Base-by-base conservation (phyloP, 1,140 invertebrate genomes). In the Micrasema longulum region DNA sequence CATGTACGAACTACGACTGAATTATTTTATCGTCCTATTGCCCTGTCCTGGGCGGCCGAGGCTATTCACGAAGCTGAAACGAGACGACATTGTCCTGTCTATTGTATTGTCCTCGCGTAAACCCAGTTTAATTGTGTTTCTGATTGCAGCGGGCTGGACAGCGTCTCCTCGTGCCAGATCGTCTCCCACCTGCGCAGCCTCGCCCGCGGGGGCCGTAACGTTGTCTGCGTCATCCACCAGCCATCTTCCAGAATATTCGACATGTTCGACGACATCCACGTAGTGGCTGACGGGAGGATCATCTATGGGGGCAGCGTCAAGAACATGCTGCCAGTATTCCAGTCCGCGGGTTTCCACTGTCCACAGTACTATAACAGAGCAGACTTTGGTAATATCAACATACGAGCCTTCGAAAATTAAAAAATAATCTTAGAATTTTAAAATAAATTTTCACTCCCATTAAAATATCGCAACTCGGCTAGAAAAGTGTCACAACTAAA, bases 191-290 rank as follows among this genome's bases (percentile, higher is more conserved):
- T 93, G 9, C 89, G 90, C 70, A 83, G 84, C 6, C 85, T 96
- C 47, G 91, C 94, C 0, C 81, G 83, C 41, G 88, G 88, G 20
- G 94, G 94, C 0, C 86, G 93, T 36, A 94, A 92, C 0, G 90
- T 97, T 23, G 90, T 93, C 3, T 95, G 94, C 77, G 91, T 93
- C 9, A 91, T 97, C 72, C 95, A 97, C 83, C 95, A 97, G 77
- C 95, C 95, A 0, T 95, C 92, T 53, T 94, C 94, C 14, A 90
- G 90, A 57, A 86, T 96, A 20, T 94, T 96, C 81, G 89, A 85
- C 1, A 80, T 86, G n/a, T 90, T 91, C 52, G 90, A 92, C 76
- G 88, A 91, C 76, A 78, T 91, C 36, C 77, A 90, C 26, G 80
- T 91, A 0, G 68, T 92, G 4, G 82, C 87, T 0, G 81, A 85